Conservation (phyloP, 2,888 invertebrate genomes). For the Melanchra persicariae region DNA sequence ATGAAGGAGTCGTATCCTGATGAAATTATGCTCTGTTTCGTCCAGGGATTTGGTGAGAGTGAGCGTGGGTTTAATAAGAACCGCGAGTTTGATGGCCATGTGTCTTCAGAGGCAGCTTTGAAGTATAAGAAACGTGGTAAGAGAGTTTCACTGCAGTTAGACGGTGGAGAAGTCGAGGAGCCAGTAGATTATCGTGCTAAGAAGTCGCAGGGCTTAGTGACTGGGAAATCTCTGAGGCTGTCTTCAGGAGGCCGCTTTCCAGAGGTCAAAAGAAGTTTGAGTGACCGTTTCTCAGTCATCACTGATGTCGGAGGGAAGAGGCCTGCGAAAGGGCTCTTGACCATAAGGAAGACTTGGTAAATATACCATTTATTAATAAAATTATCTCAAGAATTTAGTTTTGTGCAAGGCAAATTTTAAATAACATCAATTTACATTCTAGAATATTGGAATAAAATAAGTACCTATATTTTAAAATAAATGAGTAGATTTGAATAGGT, state of each 20-base stretch:
- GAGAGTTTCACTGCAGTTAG: conserved; percentile 73
- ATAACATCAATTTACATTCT: background rate
- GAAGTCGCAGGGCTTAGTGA: conserved; percentile 72
- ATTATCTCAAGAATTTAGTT: background rate
- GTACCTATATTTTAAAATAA: background rate
- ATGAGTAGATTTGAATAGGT: background rate
- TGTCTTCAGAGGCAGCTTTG: conserved; percentile 74
- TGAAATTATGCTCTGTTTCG: conserved; percentile 93
- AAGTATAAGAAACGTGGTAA: conserved; percentile 76
- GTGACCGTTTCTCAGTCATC: conserved; percentile 86
- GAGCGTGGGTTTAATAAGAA: conserved; percentile 79
- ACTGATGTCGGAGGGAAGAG: conserved; percentile 81
- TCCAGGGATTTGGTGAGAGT: conserved; percentile 92
- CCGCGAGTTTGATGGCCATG: conserved; percentile 79
- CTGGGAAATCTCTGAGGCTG: conserved; percentile 81
- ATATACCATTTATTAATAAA: conserved; percentile 46
- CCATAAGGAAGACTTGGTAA: conserved; percentile 90
- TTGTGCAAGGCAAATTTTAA: background rate
- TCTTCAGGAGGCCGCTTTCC: conserved; percentile 80
- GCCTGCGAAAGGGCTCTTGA: conserved; percentile 80
- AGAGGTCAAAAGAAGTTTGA: conserved; percentile 87
- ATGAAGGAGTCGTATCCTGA: conserved; percentile 89
- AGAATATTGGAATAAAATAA: background rate
- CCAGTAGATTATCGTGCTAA: conserved; percentile 73
- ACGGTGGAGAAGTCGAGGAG: conserved; percentile 64